Base-by-base conservation (phyloP, 2,113 vertebrate species). In the Calidris pygmaea region DNA sequence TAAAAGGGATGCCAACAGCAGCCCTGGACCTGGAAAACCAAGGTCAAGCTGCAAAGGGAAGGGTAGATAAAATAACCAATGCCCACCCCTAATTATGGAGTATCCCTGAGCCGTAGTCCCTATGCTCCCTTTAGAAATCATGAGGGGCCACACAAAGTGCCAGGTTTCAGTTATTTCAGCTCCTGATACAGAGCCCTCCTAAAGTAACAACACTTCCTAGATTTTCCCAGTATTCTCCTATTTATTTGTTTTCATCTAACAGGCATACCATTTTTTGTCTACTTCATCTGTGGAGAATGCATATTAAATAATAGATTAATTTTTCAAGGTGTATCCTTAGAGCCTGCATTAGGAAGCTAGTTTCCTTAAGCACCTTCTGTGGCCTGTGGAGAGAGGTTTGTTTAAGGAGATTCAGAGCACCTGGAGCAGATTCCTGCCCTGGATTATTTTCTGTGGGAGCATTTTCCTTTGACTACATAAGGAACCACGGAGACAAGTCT, bases 151-250 rank as follows among this genome's bases (percentile, higher is more conserved):
- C 5, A 27, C 2, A 15, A 15, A 71, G 7, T 45, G 16, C 2
- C 37, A 65, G 7, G n/a, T 73, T 58, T 56, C 19, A 60, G 3
- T 47, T 74, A 47, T 62, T 86, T 91, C 85, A 68, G 39, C 7
- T 4, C 3, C 26, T 78, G 20, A 35, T 43, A 58, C 2, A 26
- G 4, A 5, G 9, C 2, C 4, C 1, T 78, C 6, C 20, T 75
- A 29, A 58, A 74, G 10, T 20, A 53, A 59, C 6, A 41, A 8
- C 2, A 26, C 39, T 82, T 55, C 11, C 7, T 63, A 0, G 45
- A 39, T 58, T 87, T 87, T 67, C 8, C 32, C 29, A 63, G 8
- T 35, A 55, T 35, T 85, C 6, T 47, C 6, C 15, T 39, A 19
- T 60, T 85, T 82, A 47, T 82, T 84, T 80, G 4, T 13, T 78